Conservation (phyloP, 2,113 vertebrate genomes). For the Scytalopus superciliaris region DNA sequence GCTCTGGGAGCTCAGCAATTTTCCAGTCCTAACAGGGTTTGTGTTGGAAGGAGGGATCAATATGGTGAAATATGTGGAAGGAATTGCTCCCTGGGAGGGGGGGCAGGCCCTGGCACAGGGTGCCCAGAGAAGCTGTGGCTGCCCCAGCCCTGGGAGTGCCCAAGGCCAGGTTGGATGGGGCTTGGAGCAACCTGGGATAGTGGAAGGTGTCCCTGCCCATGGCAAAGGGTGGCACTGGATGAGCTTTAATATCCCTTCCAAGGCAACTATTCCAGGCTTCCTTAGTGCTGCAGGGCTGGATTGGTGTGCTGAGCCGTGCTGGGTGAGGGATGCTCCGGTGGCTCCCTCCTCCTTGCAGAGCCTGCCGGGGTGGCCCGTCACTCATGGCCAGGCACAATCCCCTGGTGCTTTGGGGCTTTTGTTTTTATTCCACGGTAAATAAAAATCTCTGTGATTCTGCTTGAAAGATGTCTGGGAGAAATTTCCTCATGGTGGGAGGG, state of each 20-base stretch:
- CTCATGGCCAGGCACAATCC: background rate
- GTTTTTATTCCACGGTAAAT: background rate
- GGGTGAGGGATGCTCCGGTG: background rate
- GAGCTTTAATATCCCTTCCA: background rate
- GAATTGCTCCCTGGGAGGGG: background rate
- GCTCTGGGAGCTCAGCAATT: background rate
- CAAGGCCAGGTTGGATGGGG: background rate
- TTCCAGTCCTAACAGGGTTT: background rate
- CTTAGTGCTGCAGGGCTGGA: background rate
- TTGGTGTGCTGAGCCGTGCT: background rate
- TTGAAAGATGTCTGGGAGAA: slow-evolving; percentile 33
- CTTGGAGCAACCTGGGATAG: accelerated
- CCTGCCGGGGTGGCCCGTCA: background rate
- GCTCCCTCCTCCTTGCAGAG: background rate
- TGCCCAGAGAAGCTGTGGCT: background rate
- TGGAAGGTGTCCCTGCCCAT: background rate
- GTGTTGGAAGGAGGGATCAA: background rate
- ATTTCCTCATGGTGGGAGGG: background rate
- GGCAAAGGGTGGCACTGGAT: accelerated
- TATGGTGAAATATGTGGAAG: background rate
- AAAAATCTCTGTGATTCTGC: background rate
- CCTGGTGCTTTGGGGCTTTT: background rate
- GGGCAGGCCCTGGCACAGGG: background rate
- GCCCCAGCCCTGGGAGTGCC: background rate
- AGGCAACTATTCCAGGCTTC: background rate